These are phyloP conservation scores for Halichondria panicea DNA, from an alignment of 37 sponge, comb jelly and placozoan genomes.

Conservation along the genomic window DNA sequence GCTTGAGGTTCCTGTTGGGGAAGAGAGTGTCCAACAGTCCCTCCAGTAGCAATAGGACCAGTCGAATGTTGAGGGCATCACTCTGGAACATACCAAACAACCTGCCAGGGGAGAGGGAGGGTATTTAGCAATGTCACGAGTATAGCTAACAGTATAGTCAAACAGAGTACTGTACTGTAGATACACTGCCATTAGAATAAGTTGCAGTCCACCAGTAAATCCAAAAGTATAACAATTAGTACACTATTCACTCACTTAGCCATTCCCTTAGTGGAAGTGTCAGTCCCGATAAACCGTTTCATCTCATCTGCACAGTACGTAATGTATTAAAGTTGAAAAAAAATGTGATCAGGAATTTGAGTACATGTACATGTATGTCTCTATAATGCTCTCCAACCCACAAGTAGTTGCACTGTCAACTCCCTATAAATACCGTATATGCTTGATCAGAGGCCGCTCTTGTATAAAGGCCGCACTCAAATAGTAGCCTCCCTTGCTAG, in stretches of 20 bases:
- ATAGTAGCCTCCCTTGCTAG: no score
- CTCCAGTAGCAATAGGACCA: conserved; percentile 46
- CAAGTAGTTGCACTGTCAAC: no score
- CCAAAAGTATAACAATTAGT: no score
- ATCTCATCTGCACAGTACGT: conserved; percentile 45
- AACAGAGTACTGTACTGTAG: neutral
- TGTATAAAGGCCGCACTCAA: no score
- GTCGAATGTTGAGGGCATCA: conserved; percentile 44
- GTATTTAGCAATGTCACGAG: neutral
- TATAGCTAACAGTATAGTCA: neutral
- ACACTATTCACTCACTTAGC: conserved; percentile 15
- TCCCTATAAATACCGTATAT: no score
- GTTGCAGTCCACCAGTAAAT: no score
- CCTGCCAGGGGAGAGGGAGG: conserved; percentile 28
- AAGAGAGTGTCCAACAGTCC: conserved; percentile 53
- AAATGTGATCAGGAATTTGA: neutral
- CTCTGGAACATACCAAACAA: conserved; percentile 62
- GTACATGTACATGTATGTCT: neutral
- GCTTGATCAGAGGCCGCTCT: no score
- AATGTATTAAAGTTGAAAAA: neutral
- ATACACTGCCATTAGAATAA: neutral
- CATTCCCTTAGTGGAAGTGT: conserved; percentile 37
- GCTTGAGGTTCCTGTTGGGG: conserved; percentile 38
- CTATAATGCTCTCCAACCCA: neutral
- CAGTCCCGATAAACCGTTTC: conserved; percentile 44